Conservation (phyloP, 2,113 vertebrate species). For the Xerus inauris region DNA sequence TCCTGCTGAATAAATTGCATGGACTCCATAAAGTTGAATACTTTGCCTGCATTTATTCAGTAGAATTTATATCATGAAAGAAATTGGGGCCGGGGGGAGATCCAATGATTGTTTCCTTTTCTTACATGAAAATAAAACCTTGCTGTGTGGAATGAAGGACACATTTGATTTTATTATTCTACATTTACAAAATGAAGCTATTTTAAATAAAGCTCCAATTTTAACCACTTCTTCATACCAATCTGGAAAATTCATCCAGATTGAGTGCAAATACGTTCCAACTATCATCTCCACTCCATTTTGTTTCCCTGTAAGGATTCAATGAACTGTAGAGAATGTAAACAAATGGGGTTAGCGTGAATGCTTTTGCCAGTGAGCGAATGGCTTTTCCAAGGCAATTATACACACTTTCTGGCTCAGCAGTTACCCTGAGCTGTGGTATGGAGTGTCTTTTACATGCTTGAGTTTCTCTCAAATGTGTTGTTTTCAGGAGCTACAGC, state of each 20-base stretch:
- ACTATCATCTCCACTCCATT: background rate
- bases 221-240: background rate
- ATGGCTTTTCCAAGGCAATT: background rate
- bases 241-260: background rate
- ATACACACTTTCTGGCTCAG: background rate
- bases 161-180: constrained; percentile 17
- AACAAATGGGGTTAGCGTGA: background rate
- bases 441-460: background rate
- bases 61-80: background rate
- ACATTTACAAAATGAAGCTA: background rate
- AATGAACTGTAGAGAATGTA: background rate
- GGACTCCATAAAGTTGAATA: background rate
- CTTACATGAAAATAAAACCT: constrained; percentile 20
- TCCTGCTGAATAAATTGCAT: background rate
- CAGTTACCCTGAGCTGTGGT: background rate
- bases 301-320: background rate
- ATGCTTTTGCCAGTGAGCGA: background rate
- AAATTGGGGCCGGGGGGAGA: background rate
- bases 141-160: background rate
- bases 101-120: background rate
- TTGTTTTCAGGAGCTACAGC: background rate
- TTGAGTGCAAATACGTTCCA: background rate
- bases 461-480: background rate
- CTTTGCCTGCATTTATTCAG: background rate
- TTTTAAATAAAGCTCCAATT: constrained; percentile 24